Percentiles rank a stretch among this genome's conserved stretches.
phyloP scores from a whole-genome alignment of 1,140 invertebrate genomes.

The Trichonephila clavipes region DNA sequence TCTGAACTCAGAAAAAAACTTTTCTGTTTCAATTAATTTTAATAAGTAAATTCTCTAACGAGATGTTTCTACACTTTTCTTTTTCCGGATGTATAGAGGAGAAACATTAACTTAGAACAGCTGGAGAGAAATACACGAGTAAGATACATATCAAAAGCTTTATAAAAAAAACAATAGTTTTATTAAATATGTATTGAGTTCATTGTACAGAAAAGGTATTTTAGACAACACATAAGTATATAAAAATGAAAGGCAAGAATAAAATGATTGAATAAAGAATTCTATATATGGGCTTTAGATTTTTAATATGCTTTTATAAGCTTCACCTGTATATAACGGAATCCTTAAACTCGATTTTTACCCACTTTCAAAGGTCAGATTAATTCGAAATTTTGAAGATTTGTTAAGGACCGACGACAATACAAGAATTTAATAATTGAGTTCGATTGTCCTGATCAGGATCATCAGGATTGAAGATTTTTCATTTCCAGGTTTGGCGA shows the following conservation, averaged over 20 bases:
- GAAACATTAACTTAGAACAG: not conserved
- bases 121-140: not conserved
- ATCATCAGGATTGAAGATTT: too few species aligned
- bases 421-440: too few species aligned
- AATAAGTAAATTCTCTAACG: slow-evolving; percentile 6
- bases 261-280: not conserved
- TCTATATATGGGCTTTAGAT: too few species aligned
- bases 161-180: not conserved
- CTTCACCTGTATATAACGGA: too few species aligned
- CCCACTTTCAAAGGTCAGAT: too few species aligned
- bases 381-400: too few species aligned
- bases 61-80: not conserved
- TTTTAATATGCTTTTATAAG: too few species aligned
- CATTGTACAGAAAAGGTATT: not conserved
- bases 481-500: too few species aligned
- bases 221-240: not conserved
- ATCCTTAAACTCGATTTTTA: too few species aligned
- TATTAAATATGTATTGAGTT: not conserved
- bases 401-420: too few species aligned
- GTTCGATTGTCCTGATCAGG: too few species aligned
- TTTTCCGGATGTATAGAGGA: not conserved
- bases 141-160: not conserved
- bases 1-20: not conserved
- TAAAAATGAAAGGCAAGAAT: not conserved
- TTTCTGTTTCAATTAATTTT: slow-evolving; percentile 17